Conservation (phyloP, 1,140 invertebrate genomes). For the Microplitis mediator region DNA sequence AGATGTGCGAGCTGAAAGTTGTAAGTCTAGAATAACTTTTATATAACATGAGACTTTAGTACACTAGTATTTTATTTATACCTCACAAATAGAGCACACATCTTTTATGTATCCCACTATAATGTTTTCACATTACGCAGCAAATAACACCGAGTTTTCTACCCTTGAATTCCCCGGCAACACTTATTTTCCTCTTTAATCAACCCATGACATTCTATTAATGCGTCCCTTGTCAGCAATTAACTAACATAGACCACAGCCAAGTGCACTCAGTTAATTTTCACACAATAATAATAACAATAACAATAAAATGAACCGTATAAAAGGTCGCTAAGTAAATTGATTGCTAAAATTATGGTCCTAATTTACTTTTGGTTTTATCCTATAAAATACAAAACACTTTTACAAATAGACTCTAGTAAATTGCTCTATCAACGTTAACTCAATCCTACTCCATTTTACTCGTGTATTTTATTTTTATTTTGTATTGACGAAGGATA, state of each 20-base stretch:
- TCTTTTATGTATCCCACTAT: constrained; percentile 47
- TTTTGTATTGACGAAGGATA: background rate
- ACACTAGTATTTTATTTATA: constrained; percentile 17
- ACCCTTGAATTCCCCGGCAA: background rate
- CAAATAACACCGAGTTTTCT: constrained; percentile 35
- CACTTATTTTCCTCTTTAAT: background rate
- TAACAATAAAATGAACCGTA: background rate
- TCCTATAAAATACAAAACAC: background rate
- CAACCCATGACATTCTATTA: constrained; percentile 10
- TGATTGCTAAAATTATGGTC: background rate
- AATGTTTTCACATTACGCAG: constrained; percentile 52
- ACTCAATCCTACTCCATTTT: background rate
- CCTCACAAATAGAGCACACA: constrained; percentile 10
- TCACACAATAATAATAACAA: background rate
- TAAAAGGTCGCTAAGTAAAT: background rate
- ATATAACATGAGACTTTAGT: constrained; percentile 33
- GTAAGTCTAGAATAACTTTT: constrained; percentile 29
- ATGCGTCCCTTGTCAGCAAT: constrained; percentile 23
- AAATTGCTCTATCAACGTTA: background rate
- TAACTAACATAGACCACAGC: background rate
- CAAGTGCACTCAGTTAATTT: background rate
- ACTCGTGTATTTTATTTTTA: background rate
- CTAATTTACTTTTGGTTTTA: background rate
- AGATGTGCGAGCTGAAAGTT: constrained; percentile 1
- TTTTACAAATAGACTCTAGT: background rate